These are phyloP conservation scores for Drosophila cyrtoloma DNA, from an alignment of 2,888 invertebrate species.

Conservation along the genomic window DNA sequence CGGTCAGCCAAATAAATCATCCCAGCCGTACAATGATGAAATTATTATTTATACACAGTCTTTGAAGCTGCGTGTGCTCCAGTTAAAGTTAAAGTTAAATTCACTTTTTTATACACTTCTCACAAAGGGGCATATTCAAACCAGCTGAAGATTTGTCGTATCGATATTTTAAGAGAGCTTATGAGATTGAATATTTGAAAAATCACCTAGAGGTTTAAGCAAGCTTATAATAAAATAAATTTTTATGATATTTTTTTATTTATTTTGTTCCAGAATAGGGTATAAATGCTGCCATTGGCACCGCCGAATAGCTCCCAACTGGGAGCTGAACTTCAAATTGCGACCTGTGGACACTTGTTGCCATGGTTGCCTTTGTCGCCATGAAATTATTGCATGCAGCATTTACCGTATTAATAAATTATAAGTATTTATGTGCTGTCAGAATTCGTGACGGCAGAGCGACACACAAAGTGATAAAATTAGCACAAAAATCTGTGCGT, in stretches of 20 bases:
- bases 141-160: neutral
- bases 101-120: slow-evolving; percentile 59
- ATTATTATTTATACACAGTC: slow-evolving; percentile 82
- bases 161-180: neutral
- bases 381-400: slow-evolving; percentile 82
- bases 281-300: slow-evolving; percentile 24
- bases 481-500: slow-evolving; percentile 84
- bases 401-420: slow-evolving; percentile 84
- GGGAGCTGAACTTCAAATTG: slow-evolving; percentile 49
- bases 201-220: neutral
- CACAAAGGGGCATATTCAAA: neutral
- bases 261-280: slow-evolving; percentile 14
- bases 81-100: slow-evolving; percentile 75
- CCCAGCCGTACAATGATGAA: slow-evolving; percentile 83
- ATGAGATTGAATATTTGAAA: neutral
- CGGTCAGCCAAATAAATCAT: slow-evolving; percentile 83
- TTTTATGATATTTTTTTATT: neutral
- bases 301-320: slow-evolving; percentile 7
- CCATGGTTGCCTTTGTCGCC: slow-evolving; percentile 66
- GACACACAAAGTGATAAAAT: slow-evolving; percentile 86
- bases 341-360: slow-evolving; percentile 59
- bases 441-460: slow-evolving; percentile 83
- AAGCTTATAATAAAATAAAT: neutral
- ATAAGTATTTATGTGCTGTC: slow-evolving; percentile 85
- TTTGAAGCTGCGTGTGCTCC: slow-evolving; percentile 70